Evolutionary conservation across 2,113 vertebrate species (phyloP), one percentile per base, ranked within the genome.

Genomic region (Lanius collurio): DNA sequence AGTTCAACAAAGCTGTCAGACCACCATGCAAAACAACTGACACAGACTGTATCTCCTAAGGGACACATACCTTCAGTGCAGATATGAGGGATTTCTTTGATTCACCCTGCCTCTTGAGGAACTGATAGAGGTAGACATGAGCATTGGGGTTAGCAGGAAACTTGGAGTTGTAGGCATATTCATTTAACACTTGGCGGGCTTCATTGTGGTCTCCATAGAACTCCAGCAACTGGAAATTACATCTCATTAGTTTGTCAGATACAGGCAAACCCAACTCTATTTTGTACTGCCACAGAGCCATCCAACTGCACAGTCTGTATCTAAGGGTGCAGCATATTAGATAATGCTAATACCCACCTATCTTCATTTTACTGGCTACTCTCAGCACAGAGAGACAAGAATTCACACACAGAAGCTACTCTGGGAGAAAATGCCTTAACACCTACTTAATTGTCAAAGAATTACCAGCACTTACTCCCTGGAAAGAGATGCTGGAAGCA

Each of bases 121-220:
- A 99, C 76, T 98, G 94, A 50, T 98, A 99, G 73, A 99, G 96
- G 94, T 99, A 99, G 60, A 99, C 86, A 1, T 99, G 98, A 27
- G 99, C 99, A 6, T 99, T 99, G 7, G 99, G 99, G 83, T 99
- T 99, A 3, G 98, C 81, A 10, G 99, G 99, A 39, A 99, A 99
- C 62, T 83, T 98, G 27, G 93, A 97, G 83, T 99, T 98, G 89
- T 99, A 99, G 1, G 99, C 99, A 13, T 99, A 99, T 63, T 99
- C 96, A 56, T 94, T 97, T 94, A 99, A 97, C 11, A 99, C 94
- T 18, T 98, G 95, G 18, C 85, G 88, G 49, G 99, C 98, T 69
- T 98, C 98, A 0, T 98, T 96, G 5, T 97, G 91, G 71, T 98
- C 97, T 33, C 98, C 98, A 30, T 99, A 99, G 95, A 98, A 99